Evolutionary conservation across 2,888 invertebrate species (phyloP), one percentile per base, ranked within the genome.

Genomic region (Caenorhabditis sp.): DNA sequence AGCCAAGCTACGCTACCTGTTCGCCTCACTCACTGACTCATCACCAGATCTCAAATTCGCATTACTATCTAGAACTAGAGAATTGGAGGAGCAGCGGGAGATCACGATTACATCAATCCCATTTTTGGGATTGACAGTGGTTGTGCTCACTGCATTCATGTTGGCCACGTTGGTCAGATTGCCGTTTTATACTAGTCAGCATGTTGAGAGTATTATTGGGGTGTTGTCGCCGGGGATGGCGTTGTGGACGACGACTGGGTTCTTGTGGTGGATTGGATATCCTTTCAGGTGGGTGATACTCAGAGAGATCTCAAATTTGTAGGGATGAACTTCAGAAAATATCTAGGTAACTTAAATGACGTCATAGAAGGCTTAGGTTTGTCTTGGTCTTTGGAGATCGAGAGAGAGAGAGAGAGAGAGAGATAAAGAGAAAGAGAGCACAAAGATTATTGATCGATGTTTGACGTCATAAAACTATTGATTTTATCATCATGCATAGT

Each of bases 191-290:
- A 78, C 79, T 8, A 83, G 83, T 73, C 86, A 86, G 57, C 83
- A 83, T 63, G 71, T 83, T 38, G 84, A 85, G 85, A 79, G 85
- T n/a, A 60, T 86, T 8, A 77, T 86, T 57, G 86, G 82, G 20
- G 82, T 86, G 1, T 67, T 86, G 23, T 84, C 84, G 0, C 86
- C 86, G 5, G 83, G 78, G 56, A 85, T 86, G 85, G 85, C 86
- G 21, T 70, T 86, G 1, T 79, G 83, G 76, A 86, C 86, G 10
- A 76, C 86, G 0, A 76, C 75, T n/a, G 86, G 85, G 0, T 58
- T 84, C 5, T 76, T 86, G 0, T 86, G 84, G 81, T 74, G 76
- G 26, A 43, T 76, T 17, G 85, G 84, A 0, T 79, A 78, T 36
- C 86, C 86, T 8, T 86, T 86, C 17, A 56, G 56, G 56, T 56